These are phyloP conservation scores for Phyllostomus discolor DNA, from an alignment of 2,113 vertebrate genomes.

Conservation along the genomic window DNA sequence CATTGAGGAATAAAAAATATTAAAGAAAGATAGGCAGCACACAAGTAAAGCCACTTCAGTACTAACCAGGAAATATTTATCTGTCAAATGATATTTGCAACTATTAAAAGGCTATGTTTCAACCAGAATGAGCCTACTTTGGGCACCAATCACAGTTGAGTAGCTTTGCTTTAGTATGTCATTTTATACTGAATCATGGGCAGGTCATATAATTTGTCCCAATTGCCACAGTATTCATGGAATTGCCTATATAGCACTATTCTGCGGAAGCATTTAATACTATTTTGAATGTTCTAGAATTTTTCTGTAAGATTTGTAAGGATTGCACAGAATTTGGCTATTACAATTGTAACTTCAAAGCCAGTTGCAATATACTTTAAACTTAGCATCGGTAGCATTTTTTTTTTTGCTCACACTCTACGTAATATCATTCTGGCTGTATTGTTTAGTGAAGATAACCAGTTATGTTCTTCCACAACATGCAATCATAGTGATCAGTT, in stretches of 20 bases:
- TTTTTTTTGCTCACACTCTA: not conserved
- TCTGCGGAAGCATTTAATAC: not conserved
- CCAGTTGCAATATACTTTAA: not conserved
- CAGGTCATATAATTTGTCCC: rapidly evolving
- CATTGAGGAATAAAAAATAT: not conserved
- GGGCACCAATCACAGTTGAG: not conserved
- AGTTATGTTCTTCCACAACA: not conserved
- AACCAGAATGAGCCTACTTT: not conserved
- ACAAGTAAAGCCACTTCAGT: not conserved
- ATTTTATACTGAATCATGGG: not conserved
- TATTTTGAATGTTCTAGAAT: not conserved
- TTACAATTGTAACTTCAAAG: not conserved
- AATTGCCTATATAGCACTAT: not conserved
- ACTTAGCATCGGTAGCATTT: not conserved
- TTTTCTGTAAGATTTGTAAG: not conserved
- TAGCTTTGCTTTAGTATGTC: not conserved
- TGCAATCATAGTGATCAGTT: not conserved
- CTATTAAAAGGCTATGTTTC: not conserved
- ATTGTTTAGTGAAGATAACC: not conserved
- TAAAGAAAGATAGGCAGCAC: not conserved
- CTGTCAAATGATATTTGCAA: not conserved
- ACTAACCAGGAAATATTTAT: not conserved
- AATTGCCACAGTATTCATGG: not conserved
- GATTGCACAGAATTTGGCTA: not conserved
- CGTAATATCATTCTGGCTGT: not conserved